These are phyloP conservation scores for Pogona vitticeps DNA, from an alignment of 2,113 vertebrate genomes.

Conservation along the genomic window DNA sequence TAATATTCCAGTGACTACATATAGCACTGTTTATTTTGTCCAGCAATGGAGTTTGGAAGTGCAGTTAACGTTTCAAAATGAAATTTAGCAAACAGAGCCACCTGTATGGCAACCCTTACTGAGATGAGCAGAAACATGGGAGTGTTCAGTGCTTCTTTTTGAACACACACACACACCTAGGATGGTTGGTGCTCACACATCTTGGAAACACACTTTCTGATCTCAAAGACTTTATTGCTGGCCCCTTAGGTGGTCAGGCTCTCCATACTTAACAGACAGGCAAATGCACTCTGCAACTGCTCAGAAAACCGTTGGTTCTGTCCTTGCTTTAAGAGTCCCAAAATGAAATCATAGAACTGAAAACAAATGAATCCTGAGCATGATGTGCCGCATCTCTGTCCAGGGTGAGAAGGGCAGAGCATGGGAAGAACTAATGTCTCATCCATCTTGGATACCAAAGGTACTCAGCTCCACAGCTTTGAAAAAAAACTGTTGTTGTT, in stretches of 20 bases:
- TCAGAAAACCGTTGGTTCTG: neutral
- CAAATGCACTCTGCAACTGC: neutral
- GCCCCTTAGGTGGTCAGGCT: neutral
- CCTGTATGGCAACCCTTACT: slow-evolving; percentile 38
- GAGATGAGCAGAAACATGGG: slow-evolving; percentile 16
- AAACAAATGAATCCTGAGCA: neutral
- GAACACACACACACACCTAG: slow-evolving; percentile 25
- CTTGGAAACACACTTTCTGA: neutral
- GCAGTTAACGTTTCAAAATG: slow-evolving; percentile 46
- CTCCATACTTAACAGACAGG: neutral
- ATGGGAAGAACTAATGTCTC: no score
- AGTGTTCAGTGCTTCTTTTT: slow-evolving; percentile 13
- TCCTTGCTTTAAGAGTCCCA: neutral
- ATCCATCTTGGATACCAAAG: no score
- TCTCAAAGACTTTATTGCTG: neutral
- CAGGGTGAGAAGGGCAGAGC: no score
- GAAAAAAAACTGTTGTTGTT: no score
- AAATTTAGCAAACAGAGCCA: slow-evolving; percentile 45
- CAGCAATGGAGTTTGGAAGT: slow-evolving; percentile 31
- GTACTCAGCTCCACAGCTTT: no score
- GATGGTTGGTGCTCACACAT: slow-evolving; percentile 37
- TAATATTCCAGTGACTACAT: slow-evolving; percentile 42
- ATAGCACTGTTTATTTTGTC: slow-evolving; percentile 51
- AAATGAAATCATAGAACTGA: neutral
- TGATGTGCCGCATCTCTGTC: no score